Evolutionary conservation across 2,888 invertebrate genomes (phyloP), one percentile per base, ranked within the genome.

Genomic region (Drosophila subsilvestris): DNA sequence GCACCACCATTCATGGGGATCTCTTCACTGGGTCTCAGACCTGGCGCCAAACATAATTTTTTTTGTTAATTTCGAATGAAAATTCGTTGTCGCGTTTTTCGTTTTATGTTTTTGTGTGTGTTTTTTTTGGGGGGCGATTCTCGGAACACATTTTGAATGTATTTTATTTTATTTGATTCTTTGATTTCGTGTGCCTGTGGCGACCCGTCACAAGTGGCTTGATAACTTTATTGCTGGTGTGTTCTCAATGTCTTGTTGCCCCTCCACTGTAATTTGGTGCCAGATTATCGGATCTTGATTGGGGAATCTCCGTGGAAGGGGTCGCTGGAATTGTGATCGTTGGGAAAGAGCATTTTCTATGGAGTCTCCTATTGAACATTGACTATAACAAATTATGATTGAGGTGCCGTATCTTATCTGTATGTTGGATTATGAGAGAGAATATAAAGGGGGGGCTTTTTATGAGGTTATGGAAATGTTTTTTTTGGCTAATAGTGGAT

Each of bases 21-120:
- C 53, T 49, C 63, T 58, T 58, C 29, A 10, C 12, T 32, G 32
- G 32, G 12, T 5, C 12, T 12, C 32, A 32, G 32, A 32, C 32
- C 68, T 79, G 84, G 81, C 81, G 81, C 81, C 81, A 84, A 49
- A 70, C 70, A 70, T 68, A 22, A 71, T 69, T 78, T 74, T 78
- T 71, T 76, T 73, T 14, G 37, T 37, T 68, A 62, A 71, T 80
- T 74, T 78, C 62, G 65, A 49, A 77, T 69, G 70, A 67, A 48
- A 80, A 63, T 68, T 75, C 75, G 70, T 67, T 82, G 79, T 84
- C 81, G 77, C 74, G 49, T 51, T 73, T 63, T 50, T 54, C 67
- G 60, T 68, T 58, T 47, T 47, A 45, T 61, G 60, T 51, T 54
- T 67, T 60, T 53, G 22, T 50, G 56, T 44, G 22, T 63, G 14